phyloP scores from a whole-genome alignment of 2,888 invertebrate genomes.

The Tuberolachnus salignus region DNA sequence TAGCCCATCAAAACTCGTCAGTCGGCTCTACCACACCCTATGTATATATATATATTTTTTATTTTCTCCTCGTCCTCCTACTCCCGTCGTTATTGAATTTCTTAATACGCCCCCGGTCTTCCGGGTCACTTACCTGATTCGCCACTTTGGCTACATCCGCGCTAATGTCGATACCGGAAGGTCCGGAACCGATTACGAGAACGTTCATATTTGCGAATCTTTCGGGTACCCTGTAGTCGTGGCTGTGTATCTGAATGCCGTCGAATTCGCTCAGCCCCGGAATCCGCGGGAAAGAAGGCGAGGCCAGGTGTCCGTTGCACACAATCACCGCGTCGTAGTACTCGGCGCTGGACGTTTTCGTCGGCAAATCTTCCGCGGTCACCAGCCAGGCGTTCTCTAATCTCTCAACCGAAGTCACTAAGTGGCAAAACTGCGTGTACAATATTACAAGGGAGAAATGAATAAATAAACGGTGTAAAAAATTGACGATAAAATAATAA shows the following conservation, averaged over 20 bases:
- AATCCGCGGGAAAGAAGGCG: slow-evolving; percentile 63
- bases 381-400: slow-evolving; percentile 61
- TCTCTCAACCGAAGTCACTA: slow-evolving; percentile 47
- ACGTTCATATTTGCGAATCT: slow-evolving; percentile 69
- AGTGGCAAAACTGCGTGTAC: slow-evolving; percentile 47
- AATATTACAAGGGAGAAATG: background rate
- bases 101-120: background rate
- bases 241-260: slow-evolving; percentile 74
- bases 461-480: too few relatives aligned
- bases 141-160: slow-evolving; percentile 72
- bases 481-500: too few relatives aligned
- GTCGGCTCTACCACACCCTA: too few relatives aligned
- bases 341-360: slow-evolving; percentile 60
- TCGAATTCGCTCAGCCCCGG: slow-evolving; percentile 64
- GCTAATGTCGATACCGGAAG: slow-evolving; percentile 77
- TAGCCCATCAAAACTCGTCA: too few relatives aligned
- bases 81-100: background rate
- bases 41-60: background rate
- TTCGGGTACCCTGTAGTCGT: slow-evolving; percentile 73
- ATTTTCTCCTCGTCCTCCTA: too few relatives aligned
- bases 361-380: slow-evolving; percentile 61
- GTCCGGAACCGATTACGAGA: slow-evolving; percentile 73
- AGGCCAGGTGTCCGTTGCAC: slow-evolving; percentile 62
- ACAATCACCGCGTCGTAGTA: slow-evolving; percentile 63
- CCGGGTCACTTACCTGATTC: slow-evolving; percentile 63